Evolutionary conservation across 2,888 invertebrate species (phyloP), one percentile per base, ranked within the genome.

Genomic region (Mesorhabditis sp.): DNA sequence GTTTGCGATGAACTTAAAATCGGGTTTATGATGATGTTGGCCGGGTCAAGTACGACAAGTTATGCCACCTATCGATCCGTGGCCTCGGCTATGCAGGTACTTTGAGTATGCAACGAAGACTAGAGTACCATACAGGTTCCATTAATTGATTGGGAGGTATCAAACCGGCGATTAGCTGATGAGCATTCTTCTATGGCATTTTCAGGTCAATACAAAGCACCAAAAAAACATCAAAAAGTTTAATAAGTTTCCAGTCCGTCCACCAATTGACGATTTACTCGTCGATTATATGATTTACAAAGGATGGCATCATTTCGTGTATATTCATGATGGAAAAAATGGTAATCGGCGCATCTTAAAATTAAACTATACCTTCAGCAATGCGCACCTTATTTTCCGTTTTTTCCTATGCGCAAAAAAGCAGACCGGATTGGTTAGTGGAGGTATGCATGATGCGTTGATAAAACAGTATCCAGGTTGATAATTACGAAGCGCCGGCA

Each of bases 1-100:
- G 80, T 80, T 62, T 80, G 80, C 66, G 78, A 80, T 66, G 78
- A 80, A 67, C 77, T 80, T 75, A 77, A 78, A 58, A 68, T 75
- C 6, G 80, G 80, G n/a, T 79, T 73, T 65, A 76, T 80, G 74
- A 67, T 80, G 10, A 79, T 79, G 78, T n/a, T 80, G 41, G 77
- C 77, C 5, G 78, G 80, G 5, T 75, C 78, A 1, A 73, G 70
- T 50, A 73, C 68, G 45, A 71, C 75, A 66, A 77, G 76, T 15
- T 77, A 70, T 62, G 73, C 72, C 1, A 72, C 76, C 42, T 78
- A 78, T 68, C 76, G 76, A 62, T 72, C 78, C 6, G 75, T 80
- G 43, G 72, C 78, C 15, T 74, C 76, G 68, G 72, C 75, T 15
- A 77, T 80, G 76, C 72, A 78, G 72, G 79, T 79, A 62, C 13